Base-by-base conservation (phyloP, 2,113 vertebrate species). In the Phalacrocorax pelagicus region DNA sequence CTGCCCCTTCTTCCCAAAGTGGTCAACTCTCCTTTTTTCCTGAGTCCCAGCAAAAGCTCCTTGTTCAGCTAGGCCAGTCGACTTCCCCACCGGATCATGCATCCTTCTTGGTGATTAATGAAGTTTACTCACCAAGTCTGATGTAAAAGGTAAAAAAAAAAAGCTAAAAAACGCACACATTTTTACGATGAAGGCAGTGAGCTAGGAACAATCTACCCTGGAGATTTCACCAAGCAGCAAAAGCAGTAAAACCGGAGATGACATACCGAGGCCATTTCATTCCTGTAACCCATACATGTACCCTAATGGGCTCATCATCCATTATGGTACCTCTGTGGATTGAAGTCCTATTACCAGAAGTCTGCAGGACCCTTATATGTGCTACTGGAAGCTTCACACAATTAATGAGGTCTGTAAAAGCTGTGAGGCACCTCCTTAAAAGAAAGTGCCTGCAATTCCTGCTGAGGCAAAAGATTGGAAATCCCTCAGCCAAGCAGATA, bases 381-480 rank as follows among this genome's bases (percentile, higher is more conserved):
- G 69, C 30, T 72, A 51, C 30, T 70, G 49, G 61, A 95, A 91
- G 38, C 59, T 90, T 90, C 84, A 61, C n/a, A 58, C 70, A 73
- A 32, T 77, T 84, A 85, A 79, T 75, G 32, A 90, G 29, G n/a
- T 59, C 73, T 70, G 44, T 81, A 87, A 79, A 93, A 94, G 58
- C 27, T 75, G 49, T 4, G 6, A 77, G 59, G 23, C 15, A 38
- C n/a, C 9, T 47, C 47, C n/a, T 80, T 65, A 81, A 75, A 57
- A 81, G 71, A 65, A 57, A 81, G 27, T 58, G 26, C 34, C 44
- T 32, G 19, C 22, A 84, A 79, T 82, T 89, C 54, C 40, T 38
- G 42, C 26, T 4, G 20, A 75, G 73, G 61, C 27, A 87, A 67
- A 81, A 81, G 59, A 23, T 19, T 94, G 49, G 52, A 83, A 87